Conservation (phyloP, 2,888 invertebrate genomes). For the Girardia tigrina region DNA sequence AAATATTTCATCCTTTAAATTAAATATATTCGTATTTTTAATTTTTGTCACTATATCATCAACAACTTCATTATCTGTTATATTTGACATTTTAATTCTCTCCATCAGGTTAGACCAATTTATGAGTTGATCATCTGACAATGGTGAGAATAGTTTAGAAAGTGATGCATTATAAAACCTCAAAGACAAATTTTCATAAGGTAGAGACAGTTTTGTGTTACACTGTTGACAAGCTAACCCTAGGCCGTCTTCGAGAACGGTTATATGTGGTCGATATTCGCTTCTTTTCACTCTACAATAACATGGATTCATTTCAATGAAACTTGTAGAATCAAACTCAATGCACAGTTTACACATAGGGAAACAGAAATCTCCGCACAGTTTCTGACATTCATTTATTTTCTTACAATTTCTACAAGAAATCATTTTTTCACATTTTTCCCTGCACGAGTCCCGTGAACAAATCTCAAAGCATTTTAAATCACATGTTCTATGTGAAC, state of each 20-base stretch:
- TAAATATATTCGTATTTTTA: neutral
- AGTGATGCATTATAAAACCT: neutral
- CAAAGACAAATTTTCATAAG: constrained; percentile 11
- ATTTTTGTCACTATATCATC: neutral
- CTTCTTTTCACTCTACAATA: neutral
- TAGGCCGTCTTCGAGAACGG: neutral
- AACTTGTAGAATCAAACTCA: neutral
- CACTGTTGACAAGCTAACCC: neutral
- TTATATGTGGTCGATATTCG: neutral
- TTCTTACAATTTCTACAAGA: constrained; percentile 21
- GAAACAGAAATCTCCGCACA: constrained; percentile 27
- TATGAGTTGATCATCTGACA: neutral
- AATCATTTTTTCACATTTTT: neutral
- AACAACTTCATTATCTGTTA: neutral
- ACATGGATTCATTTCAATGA: neutral
- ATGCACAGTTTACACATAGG: neutral
- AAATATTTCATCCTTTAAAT: neutral
- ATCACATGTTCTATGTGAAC: constrained; percentile 1
- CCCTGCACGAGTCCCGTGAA: neutral
- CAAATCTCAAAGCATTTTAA: neutral
- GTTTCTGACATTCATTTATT: neutral
- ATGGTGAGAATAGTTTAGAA: neutral
- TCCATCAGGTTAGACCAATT: neutral
- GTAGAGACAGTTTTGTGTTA: neutral
- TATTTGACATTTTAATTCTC: neutral